phyloP scores from a whole-genome alignment of 2,113 vertebrate genomes.

The Amazona vittata region DNA sequence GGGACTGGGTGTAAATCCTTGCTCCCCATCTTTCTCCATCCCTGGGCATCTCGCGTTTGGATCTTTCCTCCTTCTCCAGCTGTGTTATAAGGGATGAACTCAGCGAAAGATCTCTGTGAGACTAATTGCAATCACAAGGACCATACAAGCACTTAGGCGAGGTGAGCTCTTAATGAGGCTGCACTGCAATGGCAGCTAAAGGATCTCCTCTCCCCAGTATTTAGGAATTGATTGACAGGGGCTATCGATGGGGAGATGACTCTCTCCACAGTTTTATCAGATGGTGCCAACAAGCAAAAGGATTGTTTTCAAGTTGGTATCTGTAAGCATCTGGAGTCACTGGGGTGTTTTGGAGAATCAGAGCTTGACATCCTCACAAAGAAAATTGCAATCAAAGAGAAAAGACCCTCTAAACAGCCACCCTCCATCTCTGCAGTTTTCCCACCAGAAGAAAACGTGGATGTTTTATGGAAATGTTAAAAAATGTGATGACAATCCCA shows the following conservation, averaged over 20 bases:
- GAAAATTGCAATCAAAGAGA: neutral
- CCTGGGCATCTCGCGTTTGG: neutral
- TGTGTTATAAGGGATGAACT: neutral
- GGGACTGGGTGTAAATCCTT: neutral
- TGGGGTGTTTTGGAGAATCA: neutral
- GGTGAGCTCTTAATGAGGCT: neutral
- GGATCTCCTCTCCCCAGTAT: neutral
- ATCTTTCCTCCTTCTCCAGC: neutral
- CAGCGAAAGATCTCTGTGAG: neutral
- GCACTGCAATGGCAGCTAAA: neutral
- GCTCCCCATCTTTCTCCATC: neutral
- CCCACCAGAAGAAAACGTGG: constrained; percentile 35
- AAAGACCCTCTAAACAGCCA: neutral
- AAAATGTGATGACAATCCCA: constrained; percentile 49
- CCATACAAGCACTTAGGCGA: neutral
- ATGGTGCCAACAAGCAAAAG: neutral
- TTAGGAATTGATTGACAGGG: neutral
- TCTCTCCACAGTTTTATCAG: neutral
- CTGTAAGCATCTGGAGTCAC: neutral
- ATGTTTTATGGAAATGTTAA: neutral
- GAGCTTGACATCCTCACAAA: neutral
- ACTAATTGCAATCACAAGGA: neutral
- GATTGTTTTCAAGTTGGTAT: neutral
- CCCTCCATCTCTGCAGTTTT: neutral
- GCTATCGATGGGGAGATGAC: neutral